Base-by-base conservation (phyloP, 2,113 vertebrate genomes). In the Pandion haliaetus region DNA sequence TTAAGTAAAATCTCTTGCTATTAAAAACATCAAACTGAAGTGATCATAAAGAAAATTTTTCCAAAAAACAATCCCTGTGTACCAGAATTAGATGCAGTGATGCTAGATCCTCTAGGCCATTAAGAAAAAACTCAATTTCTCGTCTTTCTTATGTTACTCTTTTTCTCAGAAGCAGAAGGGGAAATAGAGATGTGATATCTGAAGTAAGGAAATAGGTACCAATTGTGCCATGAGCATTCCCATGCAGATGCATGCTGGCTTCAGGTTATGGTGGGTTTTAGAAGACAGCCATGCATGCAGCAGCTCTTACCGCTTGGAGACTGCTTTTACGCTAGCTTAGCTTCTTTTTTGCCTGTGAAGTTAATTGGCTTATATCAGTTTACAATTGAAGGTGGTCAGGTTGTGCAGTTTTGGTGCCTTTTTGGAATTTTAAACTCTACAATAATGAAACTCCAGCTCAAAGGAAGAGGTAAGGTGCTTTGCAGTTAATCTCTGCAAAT, bases 401-500 rank as follows among this genome's bases (percentile, higher is more conserved):
- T 44, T 87, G 66, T 72, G 70, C 49, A 29, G 16, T 94, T 95
- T 65, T 80, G 49, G 58, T 65, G 84, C 4, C 70, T 83, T 79
- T 91, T 80, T 82, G 58, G 84, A 96, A 87, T 93, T 89, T 76
- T 59, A 40, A 89, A 93, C 74, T 76, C 36, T 49, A 14, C 40
- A 34, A 17, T 66, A 66, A 42, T 26, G 72, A 76, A 94, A 69
- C 61, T 57, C 8, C 42, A 62, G 90, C 82, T 91, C 44, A 80
- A 86, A 57, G 90, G 74, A 81, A 72, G 86, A 89, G 50, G 57
- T 82, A 72, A 96, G 84, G 62, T 96, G 84, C 95, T 96, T 94
- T 94, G 82, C 63, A 47, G 85, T 36, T 95, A 89, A 97, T 89
- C 94, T 63, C 86, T 84, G 77, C 81, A 94, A 97, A 96, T 88